A percentile compares a stretch with the other conserved stretches of the same genome.
These are phyloP conservation scores for Rhabdomys pumilio DNA, from an alignment of 2,797 vertebrate genomes.

Conservation along the genomic window DNA sequence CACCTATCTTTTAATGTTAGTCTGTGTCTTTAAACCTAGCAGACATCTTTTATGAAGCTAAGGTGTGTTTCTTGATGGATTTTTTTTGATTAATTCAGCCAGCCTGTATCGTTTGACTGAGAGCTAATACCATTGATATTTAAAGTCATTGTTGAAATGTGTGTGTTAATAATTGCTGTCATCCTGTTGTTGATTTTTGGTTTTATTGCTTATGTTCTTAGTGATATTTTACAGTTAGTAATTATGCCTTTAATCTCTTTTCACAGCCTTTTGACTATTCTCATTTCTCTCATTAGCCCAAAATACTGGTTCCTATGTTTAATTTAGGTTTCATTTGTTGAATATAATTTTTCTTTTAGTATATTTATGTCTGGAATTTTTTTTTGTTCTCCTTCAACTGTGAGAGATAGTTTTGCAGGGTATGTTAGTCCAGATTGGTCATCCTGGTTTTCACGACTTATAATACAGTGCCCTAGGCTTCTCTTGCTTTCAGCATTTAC, in stretches of 20 bases:
- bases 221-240: background rate
- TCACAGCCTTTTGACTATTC: background rate
- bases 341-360: background rate
- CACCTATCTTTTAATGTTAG: background rate
- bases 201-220: background rate
- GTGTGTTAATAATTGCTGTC: background rate
- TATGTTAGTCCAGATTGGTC: background rate
- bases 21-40: background rate
- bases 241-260: background rate
- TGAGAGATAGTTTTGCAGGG: background rate
- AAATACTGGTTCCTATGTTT: background rate
- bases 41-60: background rate
- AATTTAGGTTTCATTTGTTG: background rate
- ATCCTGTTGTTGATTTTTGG: background rate
- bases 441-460: background rate
- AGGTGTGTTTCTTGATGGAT: background rate
- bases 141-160: background rate
- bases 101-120: background rate
- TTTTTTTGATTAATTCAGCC: background rate
- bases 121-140: background rate
- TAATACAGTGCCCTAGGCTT: background rate
- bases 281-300: background rate
- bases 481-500: background rate
- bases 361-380: background rate
- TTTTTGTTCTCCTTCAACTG: background rate